These are phyloP conservation scores for Drosophila parabipectinata DNA, from an alignment of 1,140 invertebrate species.

Conservation along the genomic window DNA sequence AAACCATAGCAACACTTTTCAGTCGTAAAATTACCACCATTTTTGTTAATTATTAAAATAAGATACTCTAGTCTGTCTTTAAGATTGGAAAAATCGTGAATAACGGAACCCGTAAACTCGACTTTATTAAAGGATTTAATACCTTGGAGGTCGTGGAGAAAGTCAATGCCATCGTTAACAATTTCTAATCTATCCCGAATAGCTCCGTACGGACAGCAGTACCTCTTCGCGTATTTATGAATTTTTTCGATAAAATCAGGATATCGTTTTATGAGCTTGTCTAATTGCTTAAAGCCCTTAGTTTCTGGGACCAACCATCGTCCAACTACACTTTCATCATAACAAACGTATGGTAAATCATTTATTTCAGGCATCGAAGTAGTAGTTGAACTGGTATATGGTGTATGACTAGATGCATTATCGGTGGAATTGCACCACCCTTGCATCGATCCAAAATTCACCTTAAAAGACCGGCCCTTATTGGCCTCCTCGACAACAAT, in stretches of 20 bases:
- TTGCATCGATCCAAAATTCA: slow-evolving; percentile 5
- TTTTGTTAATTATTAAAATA: not conserved
- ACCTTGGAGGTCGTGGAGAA: slow-evolving; percentile 16
- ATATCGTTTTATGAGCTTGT: not conserved
- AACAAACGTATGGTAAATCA: not conserved
- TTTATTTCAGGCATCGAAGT: not conserved
- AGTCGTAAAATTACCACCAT: not conserved
- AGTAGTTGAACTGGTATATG: not conserved
- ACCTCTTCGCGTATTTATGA: not conserved
- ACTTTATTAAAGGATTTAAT: not conserved
- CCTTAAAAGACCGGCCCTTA: slow-evolving; percentile 12
- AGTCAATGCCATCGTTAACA: slow-evolving; percentile 49
- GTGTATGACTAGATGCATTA: not conserved
- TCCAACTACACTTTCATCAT: not conserved
- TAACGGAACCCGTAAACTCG: slow-evolving; percentile 2
- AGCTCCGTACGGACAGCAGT: slow-evolving; percentile 43
- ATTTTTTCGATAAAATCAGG: not conserved
- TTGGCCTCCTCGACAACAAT: slow-evolving; percentile 4
- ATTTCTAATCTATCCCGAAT: slow-evolving; percentile 55
- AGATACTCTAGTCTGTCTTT: slow-evolving; percentile 29
- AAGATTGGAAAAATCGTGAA: slow-evolving; percentile 30
- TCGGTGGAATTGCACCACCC: slow-evolving; percentile 34
- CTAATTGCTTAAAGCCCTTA: not conserved
- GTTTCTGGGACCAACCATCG: slow-evolving; percentile 46
- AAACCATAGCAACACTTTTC: slow-evolving; percentile 36